Evolutionary conservation across 2,113 vertebrate genomes (phyloP), one percentile per base, ranked within the genome.

Genomic region (Grammomys surdaster): DNA sequence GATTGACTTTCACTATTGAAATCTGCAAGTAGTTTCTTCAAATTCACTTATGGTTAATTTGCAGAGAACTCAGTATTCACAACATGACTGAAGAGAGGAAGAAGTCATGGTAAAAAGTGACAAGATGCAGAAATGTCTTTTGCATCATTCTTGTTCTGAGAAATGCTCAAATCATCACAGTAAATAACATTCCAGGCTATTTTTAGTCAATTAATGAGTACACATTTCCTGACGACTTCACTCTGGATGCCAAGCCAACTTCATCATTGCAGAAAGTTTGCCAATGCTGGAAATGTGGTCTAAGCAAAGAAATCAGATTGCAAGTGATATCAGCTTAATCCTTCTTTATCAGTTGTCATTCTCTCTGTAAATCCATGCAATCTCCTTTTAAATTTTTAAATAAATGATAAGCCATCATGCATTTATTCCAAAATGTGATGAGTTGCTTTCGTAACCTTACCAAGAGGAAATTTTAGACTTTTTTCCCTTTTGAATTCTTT

Each of bases 271-370:
- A 81, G 14, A 28, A 26, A 69, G 26, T 43, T 88, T 88, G 46
- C 19, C 77, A 86, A 11, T 48, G 14, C 28, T 69, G 10, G 8
- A 72, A 77, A 82, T 31, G 9, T 7, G 31, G 1, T 5, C 24
- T 78, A 60, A 88, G 1, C 36, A 58, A 94, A 67, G 43, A 93
- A 77, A 90, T 94, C 9, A 88, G 76, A 92, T 91, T 19, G 2
- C 13, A 51, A 69, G 91, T 75, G 2, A 10, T 14, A 89, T 48
- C 36, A 60, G 5, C 33, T 80, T 87, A 77, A 91, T 58, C 9
- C 9, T 87, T 36, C 78, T 78, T 93, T 78, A 87, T 40, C 46
- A 90, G 7, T 8, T 58, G 69, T 82, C 12, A 51, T 67, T 36
- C 69, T 51, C 94, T 90, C 73, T 80, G 0, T 48, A 95, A 93